These are phyloP conservation scores for Chrysotoxum bicinctum DNA, from an alignment of 2,888 invertebrate genomes.

Conservation along the genomic window DNA sequence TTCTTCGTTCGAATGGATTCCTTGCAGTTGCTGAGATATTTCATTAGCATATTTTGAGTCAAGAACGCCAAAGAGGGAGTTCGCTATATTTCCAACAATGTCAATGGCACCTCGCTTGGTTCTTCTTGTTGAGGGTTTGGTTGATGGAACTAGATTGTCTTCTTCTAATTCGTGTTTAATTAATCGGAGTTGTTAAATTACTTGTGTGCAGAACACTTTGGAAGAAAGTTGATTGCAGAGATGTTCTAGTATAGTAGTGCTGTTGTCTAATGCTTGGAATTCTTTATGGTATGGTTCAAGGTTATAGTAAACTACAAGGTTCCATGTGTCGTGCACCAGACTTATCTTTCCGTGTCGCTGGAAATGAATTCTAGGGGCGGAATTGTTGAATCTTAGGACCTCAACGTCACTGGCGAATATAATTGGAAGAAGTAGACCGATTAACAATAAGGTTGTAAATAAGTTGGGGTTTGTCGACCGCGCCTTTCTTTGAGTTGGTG, in stretches of 20 bases:
- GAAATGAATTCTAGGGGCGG: constrained; percentile 38
- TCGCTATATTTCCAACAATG: constrained; percentile 53
- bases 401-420: neutral
- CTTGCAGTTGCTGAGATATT: neutral
- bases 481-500: neutral
- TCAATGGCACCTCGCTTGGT: constrained; percentile 36
- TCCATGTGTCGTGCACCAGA: constrained; percentile 27
- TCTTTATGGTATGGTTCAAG: constrained; percentile 26
- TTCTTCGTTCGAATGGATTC: constrained; percentile 38
- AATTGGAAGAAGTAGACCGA: neutral
- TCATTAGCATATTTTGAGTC: constrained; percentile 20
- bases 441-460: neutral
- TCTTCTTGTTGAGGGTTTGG: neutral
- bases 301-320: constrained; percentile 50
- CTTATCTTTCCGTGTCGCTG: constrained; percentile 7
- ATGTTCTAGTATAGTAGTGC: constrained; percentile 14
- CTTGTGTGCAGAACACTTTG: neutral
- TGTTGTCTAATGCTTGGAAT: constrained; percentile 27
- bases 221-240: neutral
- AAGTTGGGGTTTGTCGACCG: neutral
- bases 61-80: constrained; percentile 55
- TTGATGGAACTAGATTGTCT: neutral
- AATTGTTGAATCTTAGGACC: constrained; percentile 1
- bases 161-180: constrained; percentile 3
- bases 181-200: neutral